Evolutionary conservation across 2,113 vertebrate species (phyloP).

Genomic region (Nycticorax nycticorax): DNA sequence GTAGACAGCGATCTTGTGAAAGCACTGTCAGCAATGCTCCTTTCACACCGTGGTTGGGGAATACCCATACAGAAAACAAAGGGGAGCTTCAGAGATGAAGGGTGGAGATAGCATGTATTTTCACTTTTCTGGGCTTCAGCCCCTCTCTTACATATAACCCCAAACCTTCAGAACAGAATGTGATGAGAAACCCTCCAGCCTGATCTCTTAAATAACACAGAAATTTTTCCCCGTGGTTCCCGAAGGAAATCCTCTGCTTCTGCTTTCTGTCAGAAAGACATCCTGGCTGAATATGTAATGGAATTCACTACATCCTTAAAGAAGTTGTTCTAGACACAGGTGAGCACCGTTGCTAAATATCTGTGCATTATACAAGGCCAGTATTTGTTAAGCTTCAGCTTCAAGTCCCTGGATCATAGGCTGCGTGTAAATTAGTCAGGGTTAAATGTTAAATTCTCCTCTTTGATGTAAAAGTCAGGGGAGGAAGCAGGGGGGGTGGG

Average conservation of each 20-base stretch:
- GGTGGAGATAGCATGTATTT: not conserved
- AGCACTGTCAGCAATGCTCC: not conserved
- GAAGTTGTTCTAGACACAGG: not conserved
- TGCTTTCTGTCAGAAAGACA: not conserved
- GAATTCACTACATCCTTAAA: not conserved
- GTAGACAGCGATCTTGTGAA: not conserved
- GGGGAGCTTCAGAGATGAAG: not conserved
- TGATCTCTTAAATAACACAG: not conserved
- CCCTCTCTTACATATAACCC: not conserved
- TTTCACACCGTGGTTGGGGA: not conserved
- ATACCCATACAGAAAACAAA: accelerated
- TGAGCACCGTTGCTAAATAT: not conserved
- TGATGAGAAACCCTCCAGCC: not conserved
- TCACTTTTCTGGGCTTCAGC: not conserved
- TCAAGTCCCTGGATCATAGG: not conserved
- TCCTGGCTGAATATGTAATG: not conserved
- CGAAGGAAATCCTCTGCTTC: not conserved
- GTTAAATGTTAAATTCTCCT: not conserved
- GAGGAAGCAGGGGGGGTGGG: not conserved
- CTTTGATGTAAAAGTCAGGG: not conserved
- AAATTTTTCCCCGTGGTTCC: not conserved
- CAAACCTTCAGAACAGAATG: not conserved
- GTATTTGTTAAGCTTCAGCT: not conserved
- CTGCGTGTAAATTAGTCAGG: not conserved
- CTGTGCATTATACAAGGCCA: not conserved